These are phyloP conservation scores for Lycodopsis pacificus DNA, from an alignment of 2,797 vertebrate species.

Conservation along the genomic window DNA sequence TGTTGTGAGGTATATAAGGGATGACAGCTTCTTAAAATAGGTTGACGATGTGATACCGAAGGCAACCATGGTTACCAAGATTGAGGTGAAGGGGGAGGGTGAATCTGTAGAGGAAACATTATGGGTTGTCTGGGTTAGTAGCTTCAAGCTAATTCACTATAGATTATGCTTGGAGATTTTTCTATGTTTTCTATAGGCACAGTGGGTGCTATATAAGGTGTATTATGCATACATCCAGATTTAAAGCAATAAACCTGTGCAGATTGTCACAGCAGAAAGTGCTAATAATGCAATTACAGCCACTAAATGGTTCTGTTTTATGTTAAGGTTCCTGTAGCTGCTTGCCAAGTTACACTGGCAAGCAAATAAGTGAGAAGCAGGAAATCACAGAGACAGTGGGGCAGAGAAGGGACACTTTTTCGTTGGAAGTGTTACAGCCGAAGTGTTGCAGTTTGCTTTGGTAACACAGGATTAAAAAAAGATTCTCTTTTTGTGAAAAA, in stretches of 20 bases:
- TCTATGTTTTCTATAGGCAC: background rate
- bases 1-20: constrained; percentile 42
- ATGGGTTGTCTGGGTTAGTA: constrained; percentile 21
- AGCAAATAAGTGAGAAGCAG: constrained; percentile 28
- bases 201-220: background rate
- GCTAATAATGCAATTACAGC: constrained; percentile 32
- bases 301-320: constrained; percentile 27
- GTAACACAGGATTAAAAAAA: background rate
- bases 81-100: constrained; percentile 27
- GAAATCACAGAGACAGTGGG: constrained; percentile 37
- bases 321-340: constrained; percentile 33
- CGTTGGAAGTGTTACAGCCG: background rate
- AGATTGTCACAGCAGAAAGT: constrained; percentile 6
- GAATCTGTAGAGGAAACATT: constrained; percentile 31
- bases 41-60: constrained; percentile 62
- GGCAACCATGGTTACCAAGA: constrained; percentile 71
- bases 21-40: constrained; percentile 72
- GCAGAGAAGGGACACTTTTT: constrained; percentile 8
- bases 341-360: constrained; percentile 35
- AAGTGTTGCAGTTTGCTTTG: constrained; percentile 5
- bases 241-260: constrained; percentile 7
- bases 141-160: constrained; percentile 19
- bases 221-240: constrained; percentile 1
- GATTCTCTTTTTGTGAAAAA: background rate
- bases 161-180: background rate